Base-by-base conservation (phyloP, 2,888 invertebrate genomes). In the Phaonia tiefii region DNA sequence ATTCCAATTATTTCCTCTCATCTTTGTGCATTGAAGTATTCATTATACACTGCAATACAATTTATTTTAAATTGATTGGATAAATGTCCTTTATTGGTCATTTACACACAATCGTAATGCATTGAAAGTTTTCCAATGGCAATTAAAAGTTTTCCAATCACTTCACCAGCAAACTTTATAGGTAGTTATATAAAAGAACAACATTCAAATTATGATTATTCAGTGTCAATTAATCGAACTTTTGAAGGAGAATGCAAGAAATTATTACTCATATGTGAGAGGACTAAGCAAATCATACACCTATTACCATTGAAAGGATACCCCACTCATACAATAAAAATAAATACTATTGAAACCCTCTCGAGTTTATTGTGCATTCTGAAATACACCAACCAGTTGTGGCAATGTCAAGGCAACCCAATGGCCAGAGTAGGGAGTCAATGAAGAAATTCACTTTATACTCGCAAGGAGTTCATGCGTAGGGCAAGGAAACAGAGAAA, bases 161-260 rank as follows among this genome's bases (percentile, higher is more conserved):
- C 71, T 54, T 75, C 78, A 51, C 69, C 73, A 67, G 70, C 78
- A 81, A 81, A 75, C 71, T n/a, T n/a, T n/a, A n/a, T n/a, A n/a
- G n/a, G n/a, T n/a, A n/a, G n/a, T n/a, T n/a, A n/a, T n/a, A n/a
- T n/a, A n/a, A n/a, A n/a, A n/a, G n/a, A n/a, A n/a, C n/a, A n/a
- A n/a, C n/a, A n/a, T n/a, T n/a, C n/a, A n/a, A n/a, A n/a, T n/a
- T n/a, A n/a, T n/a, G n/a, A n/a, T n/a, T n/a, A n/a, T n/a, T n/a
- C n/a, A n/a, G n/a, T n/a, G n/a, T n/a, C n/a, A n/a, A n/a, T n/a
- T n/a, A n/a, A n/a, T n/a, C n/a, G n/a, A n/a, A n/a, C n/a, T n/a
- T n/a, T n/a, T n/a, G n/a, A n/a, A n/a, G n/a, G n/a, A n/a, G n/a
- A n/a, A n/a, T n/a, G 31, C 3, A 63, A 63, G 39, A 63, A 63